Evolutionary conservation across 2,113 vertebrate species (phyloP), one percentile per base, ranked within the genome.

Genomic region (Pleuronectes platessa): DNA sequence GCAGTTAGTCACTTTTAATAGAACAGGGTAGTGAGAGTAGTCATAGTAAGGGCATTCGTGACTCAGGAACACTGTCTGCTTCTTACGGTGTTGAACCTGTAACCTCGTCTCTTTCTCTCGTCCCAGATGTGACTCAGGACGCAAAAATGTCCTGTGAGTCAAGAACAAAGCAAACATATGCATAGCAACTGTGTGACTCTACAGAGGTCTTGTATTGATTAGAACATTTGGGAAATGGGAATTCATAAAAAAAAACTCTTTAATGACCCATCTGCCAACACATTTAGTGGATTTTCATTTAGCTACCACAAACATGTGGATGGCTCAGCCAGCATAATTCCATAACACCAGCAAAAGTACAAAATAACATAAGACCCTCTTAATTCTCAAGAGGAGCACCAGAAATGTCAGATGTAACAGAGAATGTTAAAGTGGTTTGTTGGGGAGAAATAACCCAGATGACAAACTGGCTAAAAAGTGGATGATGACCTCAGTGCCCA

Each of bases 141-240:
- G 5, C 82, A 93, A 90, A 91, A 88, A 93, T 92, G 90, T 82
- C 76, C 86, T 85, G 84, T 83, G 87, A 89, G 71, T 90, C 61
- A 74, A 81, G 81, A 88, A 90, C 71, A 90, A 92, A 87, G 85
- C 60, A 78, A 88, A 88, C 90, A 93, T 77, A 87, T 89, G 90
- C 86, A 87, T 35, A 65, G 85, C 90, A 93, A 93, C 88, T 90
- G 87, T 92, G 85, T 73, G 83, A 23, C 78, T 82, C 76, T 76
- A 63, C 69, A 76, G 80, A 86, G 79, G 67, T 72, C 88, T 90
- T 89, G 85, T 75, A 86, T 87, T 85, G 86, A 90, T 92, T 92
- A 88, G 55, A 86, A 79, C 24, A 47, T 86, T 89, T 82, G 70
- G 78, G 84, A 83, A 86, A 87, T 55, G 78, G 82, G 78, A 81